A percentile compares a stretch with the other conserved stretches of the same genome.
phyloP scores from a whole-genome alignment of 2,113 vertebrate species.

The western clawed frog (Xenopus tropicalis) region UCB_Xtro_10.0 CM004447.2:115494501-115495000 shows the following conservation, averaged over 20 bases:
- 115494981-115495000: too few relatives aligned
- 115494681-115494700: neutral
- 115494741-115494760: slow-evolving; percentile 29
- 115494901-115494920: slow-evolving; percentile 9
- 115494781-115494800: slow-evolving; percentile 47
- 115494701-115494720: slow-evolving; percentile 18
- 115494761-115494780: slow-evolving; percentile 23
- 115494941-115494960: neutral
- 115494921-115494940: neutral
- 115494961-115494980: neutral
- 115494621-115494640: too few relatives aligned
- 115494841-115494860: slow-evolving; percentile 37
- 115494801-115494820: slow-evolving; percentile 44
- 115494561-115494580: too few relatives aligned
- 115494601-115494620: too few relatives aligned
- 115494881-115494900: slow-evolving; percentile 1
- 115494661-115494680: too few relatives aligned
- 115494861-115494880: slow-evolving; percentile 15
- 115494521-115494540: too few relatives aligned
- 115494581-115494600: too few relatives aligned
- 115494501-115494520: too few relatives aligned
- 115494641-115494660: too few relatives aligned
- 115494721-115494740: neutral
- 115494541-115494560: too few relatives aligned
- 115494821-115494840: slow-evolving; percentile 53